A percentile compares a stretch with the other conserved stretches of the same genome.
Conservation (phyloP, 1,140 invertebrate genomes). For the Drosophila paulistorum region DNA sequence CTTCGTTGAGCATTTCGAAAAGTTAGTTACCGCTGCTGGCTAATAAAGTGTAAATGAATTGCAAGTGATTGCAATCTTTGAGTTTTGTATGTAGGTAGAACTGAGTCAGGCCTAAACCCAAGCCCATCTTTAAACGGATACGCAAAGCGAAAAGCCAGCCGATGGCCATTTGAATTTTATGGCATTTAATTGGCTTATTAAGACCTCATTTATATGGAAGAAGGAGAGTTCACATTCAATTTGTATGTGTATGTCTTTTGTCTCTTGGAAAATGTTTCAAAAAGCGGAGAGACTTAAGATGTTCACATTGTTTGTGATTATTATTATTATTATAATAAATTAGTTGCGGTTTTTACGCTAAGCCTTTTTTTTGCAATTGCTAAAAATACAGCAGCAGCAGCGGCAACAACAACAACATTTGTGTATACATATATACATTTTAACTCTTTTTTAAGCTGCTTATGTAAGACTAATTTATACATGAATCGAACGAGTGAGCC, state of each 20-base stretch:
- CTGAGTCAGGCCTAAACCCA: background rate
- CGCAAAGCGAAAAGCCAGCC: background rate
- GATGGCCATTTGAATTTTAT: slow-evolving; percentile 44
- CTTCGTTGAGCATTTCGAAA: slow-evolving; percentile 58
- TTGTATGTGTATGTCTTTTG: background rate
- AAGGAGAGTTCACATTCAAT: background rate
- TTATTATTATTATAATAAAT: slow-evolving; percentile 62
- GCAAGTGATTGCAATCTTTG: slow-evolving; percentile 18
- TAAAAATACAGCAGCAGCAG: slow-evolving; percentile 59
- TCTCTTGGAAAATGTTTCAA: slow-evolving; percentile 59
- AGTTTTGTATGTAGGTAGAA: background rate
- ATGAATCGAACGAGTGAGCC: slow-evolving; percentile 63
- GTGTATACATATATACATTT: background rate
- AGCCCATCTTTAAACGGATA: background rate
- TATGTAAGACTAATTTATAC: slow-evolving; percentile 81
- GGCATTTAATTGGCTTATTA: slow-evolving; percentile 70
- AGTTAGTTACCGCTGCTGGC: slow-evolving; percentile 4
- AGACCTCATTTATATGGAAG: slow-evolving; percentile 54
- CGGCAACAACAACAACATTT: slow-evolving; percentile 32
- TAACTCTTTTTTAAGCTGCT: slow-evolving; percentile 54
- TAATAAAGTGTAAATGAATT: slow-evolving; percentile 54
- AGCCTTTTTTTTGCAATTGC: slow-evolving; percentile 69
- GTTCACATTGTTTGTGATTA: slow-evolving; percentile 32
- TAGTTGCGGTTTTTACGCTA: slow-evolving; percentile 66
- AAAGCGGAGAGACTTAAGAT: slow-evolving; percentile 2